phyloP scores from a whole-genome alignment of 2,888 invertebrate genomes.

The Pristionchus entomophagus region DNA sequence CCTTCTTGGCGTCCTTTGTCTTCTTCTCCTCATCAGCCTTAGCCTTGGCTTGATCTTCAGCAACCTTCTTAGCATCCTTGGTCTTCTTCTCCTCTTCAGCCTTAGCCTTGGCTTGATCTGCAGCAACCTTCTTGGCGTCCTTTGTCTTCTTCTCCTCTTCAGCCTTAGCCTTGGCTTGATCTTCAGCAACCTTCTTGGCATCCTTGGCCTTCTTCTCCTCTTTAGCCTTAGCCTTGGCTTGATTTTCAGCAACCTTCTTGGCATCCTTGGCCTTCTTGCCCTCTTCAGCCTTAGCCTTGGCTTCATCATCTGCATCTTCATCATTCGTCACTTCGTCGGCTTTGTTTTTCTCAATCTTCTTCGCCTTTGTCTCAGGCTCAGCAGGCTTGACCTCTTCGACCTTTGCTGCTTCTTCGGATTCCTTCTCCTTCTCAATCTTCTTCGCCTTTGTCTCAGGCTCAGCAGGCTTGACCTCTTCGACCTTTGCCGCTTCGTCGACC shows the following conservation, averaged over 20 bases:
- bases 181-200: slow-evolving; percentile 1
- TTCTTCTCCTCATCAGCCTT: slow-evolving; percentile 48
- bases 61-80: no score
- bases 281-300: background rate
- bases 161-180: slow-evolving; percentile 21
- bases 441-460: background rate
- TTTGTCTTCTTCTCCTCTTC: background rate
- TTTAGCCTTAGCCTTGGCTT: slow-evolving; percentile 26
- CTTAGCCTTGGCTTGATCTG: slow-evolving; percentile 11
- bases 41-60: slow-evolving; percentile 9
- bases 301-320: background rate
- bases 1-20: slow-evolving; percentile 19
- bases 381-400: slow-evolving; percentile 14
- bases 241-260: slow-evolving; percentile 38
- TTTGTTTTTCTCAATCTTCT: background rate
- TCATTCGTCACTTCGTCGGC: background rate
- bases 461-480: background rate
- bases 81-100: slow-evolving; percentile 17
- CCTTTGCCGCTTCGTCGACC: background rate
- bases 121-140: background rate
- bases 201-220: slow-evolving; percentile 41
- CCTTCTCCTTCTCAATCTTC: background rate
- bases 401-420: background rate
- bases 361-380: slow-evolving; percentile 23
- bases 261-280: background rate